Evolutionary conservation across 1,140 invertebrate genomes (phyloP), one percentile per base, ranked within the genome.

Genomic region (Dreissena polymorpha): DNA sequence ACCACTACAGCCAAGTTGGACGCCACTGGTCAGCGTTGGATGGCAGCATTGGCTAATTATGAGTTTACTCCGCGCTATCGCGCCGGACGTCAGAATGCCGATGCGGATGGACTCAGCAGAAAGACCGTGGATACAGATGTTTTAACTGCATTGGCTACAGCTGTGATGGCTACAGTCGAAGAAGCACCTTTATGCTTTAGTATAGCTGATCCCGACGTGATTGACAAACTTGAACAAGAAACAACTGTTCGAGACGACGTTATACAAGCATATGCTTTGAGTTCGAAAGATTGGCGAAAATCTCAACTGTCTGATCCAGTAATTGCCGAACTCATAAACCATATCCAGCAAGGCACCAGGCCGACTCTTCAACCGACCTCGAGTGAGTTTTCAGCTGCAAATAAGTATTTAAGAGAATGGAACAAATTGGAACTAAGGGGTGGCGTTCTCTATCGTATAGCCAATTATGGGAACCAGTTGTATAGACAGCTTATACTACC

Each of bases 401-500:
- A 27, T 0, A 74, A 57, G 23, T 86, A 84, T 60, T 25, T 74
- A 16, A 39, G 70, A 0, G 82, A 84, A 6, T 78, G 68, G 63
- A 51, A 65, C 51, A 84, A 84, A 65, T 65, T 86, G 3, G 55
- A 81, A 21, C 51, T 81, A 18, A 16, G 60, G 25, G 16, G 73
- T 39, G 85, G 85, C 51, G 85, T 86, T 49, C 71, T 83, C 23
- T 80, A 71, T 53, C 69, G 72, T 60, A 53, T 5, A 16, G 27
- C n/a, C 49, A 51, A 55, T 49, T 39, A 50, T 49, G 69, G 25
- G 21, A 67, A 27, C 25, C 60, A 76, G 39, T 50, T 21, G n/a
- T 85, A 50, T 27, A 55, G 69, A 50, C 76, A 73, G 57, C 29
- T 75, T 18, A n/a, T 85, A 27, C n/a, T 82, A 39, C 78, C 55